Evolutionary conservation across 2,113 vertebrate genomes (phyloP).

Genomic region (Sardina pilchardus): DNA sequence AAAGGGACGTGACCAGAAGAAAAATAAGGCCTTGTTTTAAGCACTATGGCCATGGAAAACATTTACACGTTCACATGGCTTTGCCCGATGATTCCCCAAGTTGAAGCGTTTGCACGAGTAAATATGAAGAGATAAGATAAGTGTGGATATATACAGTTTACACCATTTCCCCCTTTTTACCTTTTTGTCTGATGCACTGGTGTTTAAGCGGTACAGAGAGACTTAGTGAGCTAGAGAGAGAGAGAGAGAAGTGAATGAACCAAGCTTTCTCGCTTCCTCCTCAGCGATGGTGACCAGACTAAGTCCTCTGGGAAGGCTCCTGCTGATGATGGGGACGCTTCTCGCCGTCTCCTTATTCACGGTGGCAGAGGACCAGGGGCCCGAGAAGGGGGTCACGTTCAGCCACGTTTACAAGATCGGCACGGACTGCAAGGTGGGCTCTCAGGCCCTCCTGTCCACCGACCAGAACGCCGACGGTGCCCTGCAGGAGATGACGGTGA

Average conservation of each 20-base stretch:
- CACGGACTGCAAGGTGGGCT: constrained; percentile 72
- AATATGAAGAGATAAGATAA: not conserved
- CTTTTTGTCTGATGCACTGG: too few relatives aligned
- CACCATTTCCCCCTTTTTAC: too few relatives aligned
- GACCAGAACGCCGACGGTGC: constrained; percentile 55
- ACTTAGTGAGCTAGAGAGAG: not conserved
- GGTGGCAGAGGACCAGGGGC: constrained; percentile 50
- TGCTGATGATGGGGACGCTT: constrained; percentile 61
- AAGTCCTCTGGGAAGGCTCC: constrained; percentile 38
- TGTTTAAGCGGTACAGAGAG: too few relatives aligned
- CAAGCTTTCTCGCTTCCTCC: constrained; percentile 29
- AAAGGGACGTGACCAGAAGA: constrained; percentile 17
- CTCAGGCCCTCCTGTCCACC: constrained; percentile 60
- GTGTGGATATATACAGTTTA: not conserved
- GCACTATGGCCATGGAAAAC: not conserved
- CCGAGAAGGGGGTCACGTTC: constrained; percentile 75
- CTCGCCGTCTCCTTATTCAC: constrained; percentile 50
- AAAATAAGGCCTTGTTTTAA: constrained; percentile 10
- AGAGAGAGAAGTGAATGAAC: not conserved
- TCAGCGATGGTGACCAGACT: constrained; percentile 63
- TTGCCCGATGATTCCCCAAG: not conserved
- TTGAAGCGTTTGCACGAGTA: not conserved
- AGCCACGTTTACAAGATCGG: constrained; percentile 83
- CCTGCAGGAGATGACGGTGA: constrained; percentile 47
- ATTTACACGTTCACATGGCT: not conserved